These are phyloP conservation scores for Drosophila varians DNA, from an alignment of 1,140 invertebrate species.

Conservation along the genomic window DNA sequence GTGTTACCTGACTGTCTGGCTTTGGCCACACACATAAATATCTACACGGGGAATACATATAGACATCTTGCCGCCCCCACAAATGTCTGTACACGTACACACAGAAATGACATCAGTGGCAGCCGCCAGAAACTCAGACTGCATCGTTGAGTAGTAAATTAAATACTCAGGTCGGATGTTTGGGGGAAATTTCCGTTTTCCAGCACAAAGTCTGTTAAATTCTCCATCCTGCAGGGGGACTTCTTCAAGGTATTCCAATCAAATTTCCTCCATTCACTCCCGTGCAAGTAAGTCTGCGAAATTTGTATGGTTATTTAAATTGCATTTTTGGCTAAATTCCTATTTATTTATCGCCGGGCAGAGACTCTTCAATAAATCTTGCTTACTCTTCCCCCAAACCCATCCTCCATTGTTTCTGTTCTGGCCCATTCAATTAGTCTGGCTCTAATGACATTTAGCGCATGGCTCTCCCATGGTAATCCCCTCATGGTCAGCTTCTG, in stretches of 20 bases:
- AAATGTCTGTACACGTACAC: slow-evolving; percentile 41
- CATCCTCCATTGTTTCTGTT: no score
- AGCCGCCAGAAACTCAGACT: slow-evolving; percentile 30
- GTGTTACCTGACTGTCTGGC: slow-evolving; percentile 41
- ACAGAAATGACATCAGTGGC: slow-evolving; percentile 63
- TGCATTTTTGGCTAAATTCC: slow-evolving; percentile 42
- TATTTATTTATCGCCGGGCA: slow-evolving; percentile 31
- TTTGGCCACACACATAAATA: background rate
- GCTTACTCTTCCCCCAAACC: background rate
- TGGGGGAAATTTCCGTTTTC: slow-evolving; percentile 71
- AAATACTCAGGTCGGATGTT: slow-evolving; percentile 78
- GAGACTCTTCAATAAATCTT: no score
- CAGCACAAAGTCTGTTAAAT: no score
- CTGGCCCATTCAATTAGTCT: slow-evolving; percentile 40
- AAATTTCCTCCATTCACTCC: background rate
- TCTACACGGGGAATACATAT: background rate
- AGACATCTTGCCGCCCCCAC: slow-evolving; percentile 29
- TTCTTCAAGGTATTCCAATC: background rate
- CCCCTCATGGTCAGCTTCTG: slow-evolving; percentile 6
- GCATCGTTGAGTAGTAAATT: slow-evolving; percentile 73
- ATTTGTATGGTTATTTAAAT: slow-evolving; percentile 48
- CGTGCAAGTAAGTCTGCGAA: no score
- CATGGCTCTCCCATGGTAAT: slow-evolving; percentile 9
- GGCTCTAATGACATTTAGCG: slow-evolving; percentile 47
- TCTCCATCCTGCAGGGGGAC: no score